Base-by-base conservation (phyloP, 2,888 invertebrate genomes). In the Blera fallax region DNA sequence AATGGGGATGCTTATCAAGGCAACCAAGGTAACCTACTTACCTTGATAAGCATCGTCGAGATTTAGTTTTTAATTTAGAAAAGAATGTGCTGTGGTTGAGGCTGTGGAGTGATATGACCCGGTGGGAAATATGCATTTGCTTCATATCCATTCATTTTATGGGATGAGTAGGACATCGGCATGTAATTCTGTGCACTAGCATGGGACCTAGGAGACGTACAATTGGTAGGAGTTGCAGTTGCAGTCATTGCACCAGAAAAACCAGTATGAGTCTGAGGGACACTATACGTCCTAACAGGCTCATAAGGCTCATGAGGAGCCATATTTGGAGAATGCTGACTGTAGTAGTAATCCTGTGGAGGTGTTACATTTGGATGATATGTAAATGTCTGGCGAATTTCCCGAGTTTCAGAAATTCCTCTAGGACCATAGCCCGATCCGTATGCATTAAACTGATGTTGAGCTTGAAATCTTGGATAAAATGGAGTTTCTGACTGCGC, bases 311-410 rank as follows among this genome's bases (percentile, higher is more conserved):
- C n/a, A n/a, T n/a, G n/a, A n/a, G n/a, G n/a, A n/a, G 89, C 89
- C 11, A 87, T 81, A 70, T 88, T 89, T 0, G 89, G 88, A 43
- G 88, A 89, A 32, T 89, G 89, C 4, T 89, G 89, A 88, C 90
- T 90, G 64, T 90, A 90, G 83, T 90, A 90, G 70, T 89, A 91
- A 72, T 91, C 90, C 5, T 85, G 84, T 3, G 91, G 89, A 7
- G 89, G 90, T 56, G 90, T 87, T 87, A 90, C 90, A 34, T 90
- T 90, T 2, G 91, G 91, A 76, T 90, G 91, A 76, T 90, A 91
- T 54, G 90, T 84, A 52, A 91, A 89, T 10, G 90, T 89, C 74
- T 90, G 90, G 72, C 90, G 90, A 10, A 91, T 89, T 88, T 91
- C 91, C 48, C 89, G 89, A 2, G 91, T 91, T 70, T 91, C 90